Percentiles rank a stretch among this genome's conserved stretches.
phyloP scores from a whole-genome alignment of 1,140 invertebrate species.

The Drosophila lacteicornis region DNA sequence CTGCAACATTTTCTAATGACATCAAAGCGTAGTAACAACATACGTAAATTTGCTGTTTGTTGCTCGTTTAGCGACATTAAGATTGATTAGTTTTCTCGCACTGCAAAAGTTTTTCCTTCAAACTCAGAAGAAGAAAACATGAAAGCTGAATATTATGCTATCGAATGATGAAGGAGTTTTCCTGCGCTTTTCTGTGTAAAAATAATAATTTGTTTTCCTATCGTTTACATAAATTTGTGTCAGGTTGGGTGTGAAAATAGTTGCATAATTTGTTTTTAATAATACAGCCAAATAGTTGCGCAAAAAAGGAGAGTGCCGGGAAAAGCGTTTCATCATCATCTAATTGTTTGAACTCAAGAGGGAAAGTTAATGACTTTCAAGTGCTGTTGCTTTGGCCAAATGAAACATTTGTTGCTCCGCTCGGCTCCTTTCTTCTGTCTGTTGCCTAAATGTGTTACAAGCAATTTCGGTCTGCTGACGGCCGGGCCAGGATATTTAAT shows the following conservation, averaged over 20 bases:
- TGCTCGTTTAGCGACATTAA: conserved; percentile 63
- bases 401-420: conserved; percentile 45
- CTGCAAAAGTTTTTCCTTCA: conserved; percentile 62
- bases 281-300: conserved; percentile 63
- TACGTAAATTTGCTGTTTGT: conserved; percentile 62
- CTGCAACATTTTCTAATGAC: conserved; percentile 82
- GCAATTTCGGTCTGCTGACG: conserved; percentile 37
- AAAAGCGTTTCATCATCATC: conserved; percentile 69
- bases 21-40: conserved; percentile 68
- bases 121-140: background rate
- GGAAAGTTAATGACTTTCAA: conserved; percentile 53
- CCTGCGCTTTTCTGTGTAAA: conserved; percentile 4
- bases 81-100: conserved; percentile 77
- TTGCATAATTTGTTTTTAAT: conserved; percentile 76
- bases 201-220: conserved; percentile 45
- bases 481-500: conserved; percentile 64
- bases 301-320: conserved; percentile 3
- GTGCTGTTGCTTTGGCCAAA: conserved; percentile 37
- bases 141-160: conserved; percentile 29
- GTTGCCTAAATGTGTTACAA: conserved; percentile 67
- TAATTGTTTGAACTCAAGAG: conserved; percentile 45
- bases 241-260: conserved; percentile 38
- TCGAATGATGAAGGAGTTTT: conserved; percentile 54
- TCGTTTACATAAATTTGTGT: conserved; percentile 75
- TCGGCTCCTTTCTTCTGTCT: conserved; percentile 14